Conservation (phyloP, 2,888 invertebrate genomes). For the Ethmia dodecea region DNA sequence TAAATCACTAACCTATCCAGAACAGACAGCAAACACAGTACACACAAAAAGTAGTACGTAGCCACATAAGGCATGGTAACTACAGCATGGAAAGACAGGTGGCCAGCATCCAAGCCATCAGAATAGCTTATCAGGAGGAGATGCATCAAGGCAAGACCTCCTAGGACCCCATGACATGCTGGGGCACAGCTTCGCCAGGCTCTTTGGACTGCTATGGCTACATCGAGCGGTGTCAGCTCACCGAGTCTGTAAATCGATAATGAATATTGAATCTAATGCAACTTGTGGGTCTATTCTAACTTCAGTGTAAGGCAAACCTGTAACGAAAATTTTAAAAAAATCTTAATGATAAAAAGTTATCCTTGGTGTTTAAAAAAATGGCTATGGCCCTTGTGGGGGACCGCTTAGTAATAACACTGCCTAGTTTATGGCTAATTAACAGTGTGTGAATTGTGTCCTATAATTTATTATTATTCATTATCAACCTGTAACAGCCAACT, state of each 20-base stretch:
- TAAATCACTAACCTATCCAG: slow-evolving; percentile 74
- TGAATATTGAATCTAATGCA: too few species aligned
- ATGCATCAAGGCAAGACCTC: slow-evolving; percentile 78
- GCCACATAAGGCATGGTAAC: slow-evolving; percentile 73
- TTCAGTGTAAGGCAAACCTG: too few species aligned
- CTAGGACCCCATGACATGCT: slow-evolving; percentile 78
- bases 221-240: slow-evolving; percentile 69
- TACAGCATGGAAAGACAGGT: slow-evolving; percentile 64
- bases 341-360: too few species aligned
- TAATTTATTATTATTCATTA: too few species aligned
- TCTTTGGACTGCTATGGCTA: slow-evolving; percentile 70
- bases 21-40: slow-evolving; percentile 77
- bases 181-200: slow-evolving; percentile 69
- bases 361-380: too few species aligned
- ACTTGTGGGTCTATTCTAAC: too few species aligned
- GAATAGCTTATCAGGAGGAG: slow-evolving; percentile 76
- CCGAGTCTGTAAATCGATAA: slow-evolving; percentile 59
- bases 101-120: slow-evolving; percentile 61
- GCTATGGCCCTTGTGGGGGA: too few species aligned
- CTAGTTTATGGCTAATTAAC: too few species aligned
- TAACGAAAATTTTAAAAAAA: too few species aligned
- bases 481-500: too few species aligned
- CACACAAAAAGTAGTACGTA: slow-evolving; percentile 76
- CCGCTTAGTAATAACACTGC: too few species aligned
- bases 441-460: too few species aligned